A percentile compares a stretch with the other conserved stretches of the same genome.
Evolutionary conservation across 1,140 invertebrate species (phyloP).

Genomic region (Scaptomyza hsui): DNA sequence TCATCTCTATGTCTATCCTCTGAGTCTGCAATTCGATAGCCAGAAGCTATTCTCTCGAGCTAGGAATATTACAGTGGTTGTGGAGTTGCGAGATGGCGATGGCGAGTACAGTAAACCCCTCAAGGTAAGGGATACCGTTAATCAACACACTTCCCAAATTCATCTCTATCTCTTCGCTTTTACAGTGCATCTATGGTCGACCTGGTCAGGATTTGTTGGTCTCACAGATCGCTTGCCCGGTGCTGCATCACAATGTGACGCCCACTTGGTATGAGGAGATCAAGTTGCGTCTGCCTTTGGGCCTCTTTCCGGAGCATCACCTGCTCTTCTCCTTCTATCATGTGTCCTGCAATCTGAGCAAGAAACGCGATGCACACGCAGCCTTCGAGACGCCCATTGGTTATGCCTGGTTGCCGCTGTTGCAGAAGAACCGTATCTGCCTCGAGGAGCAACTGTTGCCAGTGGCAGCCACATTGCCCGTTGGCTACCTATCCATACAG

Average conservation of each 20-base stretch:
- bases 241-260: constrained; percentile 91
- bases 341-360: constrained; percentile 93
- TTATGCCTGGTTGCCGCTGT: constrained; percentile 94
- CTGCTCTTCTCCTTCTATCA: constrained; percentile 95
- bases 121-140: constrained; percentile 85
- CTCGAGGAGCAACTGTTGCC: constrained; percentile 91
- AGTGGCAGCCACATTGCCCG: constrained; percentile 93
- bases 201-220: constrained; percentile 88
- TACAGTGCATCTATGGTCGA: constrained; percentile 90
- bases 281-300: constrained; percentile 93
- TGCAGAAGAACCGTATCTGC: constrained; percentile 92
- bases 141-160: neutral
- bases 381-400: constrained; percentile 94
- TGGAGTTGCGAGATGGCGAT: constrained; percentile 93
- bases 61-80: constrained; percentile 94
- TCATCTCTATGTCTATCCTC: constrained; percentile 95
- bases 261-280: constrained; percentile 95
- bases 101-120: constrained; percentile 88
- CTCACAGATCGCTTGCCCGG: constrained; percentile 88
- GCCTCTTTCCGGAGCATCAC: constrained; percentile 91
- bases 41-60: constrained; percentile 96
- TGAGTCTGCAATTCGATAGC: constrained; percentile 94
- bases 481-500: constrained; percentile 94
- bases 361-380: constrained; percentile 88
- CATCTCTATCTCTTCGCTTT: constrained; percentile 29